Percentiles rank a stretch among this genome's conserved stretches.
Evolutionary conservation across 2,797 vertebrate genomes (phyloP).

Genomic region (Lophius americanus): DNA sequence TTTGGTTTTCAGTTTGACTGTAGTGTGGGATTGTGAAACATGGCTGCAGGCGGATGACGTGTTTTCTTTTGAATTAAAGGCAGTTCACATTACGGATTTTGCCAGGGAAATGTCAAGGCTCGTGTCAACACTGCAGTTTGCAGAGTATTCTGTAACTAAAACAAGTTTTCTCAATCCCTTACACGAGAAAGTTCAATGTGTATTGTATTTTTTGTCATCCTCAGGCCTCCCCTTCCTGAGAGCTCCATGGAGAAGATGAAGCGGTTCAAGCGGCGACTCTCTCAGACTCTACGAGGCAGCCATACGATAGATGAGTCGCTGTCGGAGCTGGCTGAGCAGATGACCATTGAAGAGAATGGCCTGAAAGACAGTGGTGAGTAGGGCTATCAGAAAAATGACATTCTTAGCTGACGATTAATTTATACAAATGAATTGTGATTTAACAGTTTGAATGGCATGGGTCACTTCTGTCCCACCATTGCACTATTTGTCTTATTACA

Average conservation of each 20-base stretch:
- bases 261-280: constrained; percentile 93
- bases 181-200: background rate
- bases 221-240: constrained; percentile 86
- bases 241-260: constrained; percentile 91
- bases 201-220: constrained; percentile 4
- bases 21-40: constrained; percentile 53
- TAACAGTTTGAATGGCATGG: too few relatives aligned
- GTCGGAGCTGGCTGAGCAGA: constrained; percentile 95
- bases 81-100: constrained; percentile 15
- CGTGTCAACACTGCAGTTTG: constrained; percentile 2
- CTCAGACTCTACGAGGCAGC: constrained; percentile 92
- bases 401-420: too few relatives aligned
- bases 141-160: constrained; percentile 17
- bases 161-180: background rate
- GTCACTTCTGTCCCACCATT: too few relatives aligned
- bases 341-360: constrained; percentile 95
- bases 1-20: constrained; percentile 19
- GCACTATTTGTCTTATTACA: too few relatives aligned
- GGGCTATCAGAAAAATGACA: too few relatives aligned
- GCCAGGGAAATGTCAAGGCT: constrained; percentile 36
- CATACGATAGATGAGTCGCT: constrained; percentile 96
- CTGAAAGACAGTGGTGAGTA: constrained; percentile 92
- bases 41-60: constrained; percentile 22
- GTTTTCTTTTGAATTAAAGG: constrained; percentile 25
- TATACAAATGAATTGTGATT: too few relatives aligned